Conservation (phyloP, 2,113 vertebrate genomes). For the Herpailurus yagouaroundi region DNA sequence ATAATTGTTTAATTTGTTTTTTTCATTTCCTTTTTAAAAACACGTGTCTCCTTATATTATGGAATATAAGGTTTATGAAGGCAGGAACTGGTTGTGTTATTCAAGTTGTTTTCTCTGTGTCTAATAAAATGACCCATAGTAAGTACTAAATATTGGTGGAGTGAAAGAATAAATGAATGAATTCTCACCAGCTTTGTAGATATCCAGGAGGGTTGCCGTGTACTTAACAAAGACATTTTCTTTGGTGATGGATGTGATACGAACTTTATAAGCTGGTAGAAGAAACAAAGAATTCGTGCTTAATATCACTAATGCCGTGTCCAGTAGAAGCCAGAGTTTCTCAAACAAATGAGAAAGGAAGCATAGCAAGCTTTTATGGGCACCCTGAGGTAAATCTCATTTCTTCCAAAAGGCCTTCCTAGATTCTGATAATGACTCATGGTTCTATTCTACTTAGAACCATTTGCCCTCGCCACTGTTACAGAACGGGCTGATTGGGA, state of each 20-base stretch:
- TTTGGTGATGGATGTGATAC: slow-evolving; percentile 83
- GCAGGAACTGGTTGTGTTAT: not conserved
- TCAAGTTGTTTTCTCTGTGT: not conserved
- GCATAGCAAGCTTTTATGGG: not conserved
- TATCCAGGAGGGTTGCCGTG: slow-evolving; percentile 86
- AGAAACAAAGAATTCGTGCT: not conserved
- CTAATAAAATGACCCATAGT: not conserved
- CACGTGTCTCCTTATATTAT: not conserved
- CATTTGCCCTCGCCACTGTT: not conserved
- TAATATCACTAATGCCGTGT: not conserved
- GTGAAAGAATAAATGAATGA: not conserved
- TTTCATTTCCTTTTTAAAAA: not conserved
- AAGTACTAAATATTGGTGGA: not conserved
- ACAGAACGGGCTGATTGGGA: not conserved
- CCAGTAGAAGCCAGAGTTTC: not conserved
- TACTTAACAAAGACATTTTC: slow-evolving; percentile 93
- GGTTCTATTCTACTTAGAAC: not conserved
- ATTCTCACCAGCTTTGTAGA: slow-evolving; percentile 89
- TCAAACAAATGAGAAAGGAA: not conserved
- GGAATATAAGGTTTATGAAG: not conserved
- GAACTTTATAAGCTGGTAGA: slow-evolving; percentile 90
- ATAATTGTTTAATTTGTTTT: not conserved
- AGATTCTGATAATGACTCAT: not conserved
- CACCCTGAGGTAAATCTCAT: not conserved
- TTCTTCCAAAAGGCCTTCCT: not conserved